Evolutionary conservation across 2,113 vertebrate genomes (phyloP), one percentile per base, ranked within the genome.

Genomic region (Desmodus rotundus): DNA sequence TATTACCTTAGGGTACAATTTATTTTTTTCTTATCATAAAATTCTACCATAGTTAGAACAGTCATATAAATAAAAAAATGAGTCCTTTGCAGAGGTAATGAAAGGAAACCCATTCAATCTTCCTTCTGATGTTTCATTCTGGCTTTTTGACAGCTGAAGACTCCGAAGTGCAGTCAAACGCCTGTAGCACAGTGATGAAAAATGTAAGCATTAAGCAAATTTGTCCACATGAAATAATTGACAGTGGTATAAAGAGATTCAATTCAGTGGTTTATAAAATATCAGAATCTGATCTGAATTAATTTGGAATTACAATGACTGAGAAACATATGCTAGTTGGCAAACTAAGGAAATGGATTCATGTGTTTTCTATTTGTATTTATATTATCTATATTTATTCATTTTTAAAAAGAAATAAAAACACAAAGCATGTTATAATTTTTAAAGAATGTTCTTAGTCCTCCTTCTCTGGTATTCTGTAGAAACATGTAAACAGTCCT

Each of bases 11-110:
- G 96, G 93, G 45, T 84, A 22, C 24, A 73, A 22, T 84, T 92
- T 94, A 82, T 96, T 97, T 95, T 61, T 86, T 95, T 90, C 89
- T 96, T 94, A 96, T 94, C 98, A 95, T 95, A 97, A 92, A 74
- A 94, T 56, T 74, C 80, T 85, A 89, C 72, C 36, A 80, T 68
- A 96, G 93, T 96, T 96, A 97, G 81, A 95, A 95, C 83, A 89
- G 83, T 96, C 88, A 74, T 91, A 98, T 94, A 96, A 97, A 97
- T 95, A 26, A 84, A 97, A 94, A 85, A 82, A 41, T 17, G 91
- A 90, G 15, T 67, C 50, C 70, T 91, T 95, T 82, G 19, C 93
- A 90, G 38, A 93, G 28, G 93, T 85, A 73, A 89, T 87, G 52
- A 97, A 97, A 96, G 47, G 36, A 98, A 98, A 95, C 8, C 0